These are phyloP conservation scores for Acomys russatus DNA, from an alignment of 2,797 vertebrate species.

Conservation along the genomic window DNA sequence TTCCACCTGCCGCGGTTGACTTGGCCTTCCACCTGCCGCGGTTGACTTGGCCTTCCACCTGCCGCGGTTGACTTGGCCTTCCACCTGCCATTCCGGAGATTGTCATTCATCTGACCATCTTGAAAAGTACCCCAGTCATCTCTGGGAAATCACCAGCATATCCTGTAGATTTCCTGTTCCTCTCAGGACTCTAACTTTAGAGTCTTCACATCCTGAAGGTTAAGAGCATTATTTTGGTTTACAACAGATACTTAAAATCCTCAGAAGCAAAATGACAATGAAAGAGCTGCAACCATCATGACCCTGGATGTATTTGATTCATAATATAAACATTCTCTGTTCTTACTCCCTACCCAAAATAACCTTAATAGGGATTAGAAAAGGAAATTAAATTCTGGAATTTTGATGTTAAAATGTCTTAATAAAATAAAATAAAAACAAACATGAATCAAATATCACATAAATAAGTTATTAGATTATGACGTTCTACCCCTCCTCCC, in stretches of 20 bases:
- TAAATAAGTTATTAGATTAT: neutral
- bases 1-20: neutral
- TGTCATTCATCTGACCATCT: neutral
- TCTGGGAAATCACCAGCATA: neutral
- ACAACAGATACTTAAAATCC: neutral
- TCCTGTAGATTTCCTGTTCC: neutral
- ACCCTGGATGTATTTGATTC: neutral
- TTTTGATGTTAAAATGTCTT: neutral
- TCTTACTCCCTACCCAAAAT: neutral
- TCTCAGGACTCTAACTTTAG: neutral
- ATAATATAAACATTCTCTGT: neutral
- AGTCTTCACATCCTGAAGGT: neutral
- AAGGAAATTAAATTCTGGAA: conserved; percentile 2
- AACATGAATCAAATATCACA: too few relatives aligned
- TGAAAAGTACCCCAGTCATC: neutral
- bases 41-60: neutral
- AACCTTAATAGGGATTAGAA: conserved; percentile 3
- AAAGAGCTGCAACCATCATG: conserved; percentile 27
- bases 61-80: neutral
- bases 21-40: neutral
- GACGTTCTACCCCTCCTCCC: neutral
- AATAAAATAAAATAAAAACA: neutral
- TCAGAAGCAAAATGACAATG: neutral
- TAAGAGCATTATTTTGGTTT: neutral
- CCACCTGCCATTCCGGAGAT: neutral